Evolutionary conservation across 2,888 invertebrate genomes (phyloP), one percentile per base, ranked within the genome.

Genomic region (Octodonta nipae): DNA sequence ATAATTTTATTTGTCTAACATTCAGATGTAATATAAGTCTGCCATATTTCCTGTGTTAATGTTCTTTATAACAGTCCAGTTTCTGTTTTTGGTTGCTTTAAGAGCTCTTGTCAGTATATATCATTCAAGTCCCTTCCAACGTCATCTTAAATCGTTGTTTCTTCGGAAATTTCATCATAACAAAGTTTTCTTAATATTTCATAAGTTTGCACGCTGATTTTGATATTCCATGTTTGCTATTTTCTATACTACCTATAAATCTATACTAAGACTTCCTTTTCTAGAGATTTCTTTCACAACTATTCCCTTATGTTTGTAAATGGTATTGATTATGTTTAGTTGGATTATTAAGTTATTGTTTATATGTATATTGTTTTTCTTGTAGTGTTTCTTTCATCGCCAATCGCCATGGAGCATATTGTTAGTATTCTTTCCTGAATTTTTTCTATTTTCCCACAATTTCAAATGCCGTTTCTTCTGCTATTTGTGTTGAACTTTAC

Each of bases 161-260:
- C 20, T 20, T 20, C 20, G n/a, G 20, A 20, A n/a, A 7, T 20
- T 20, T 20, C 20, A n/a, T 20, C n/a, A 20, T 20, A 20, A 6
- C 20, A 20, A 20, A 20, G 20, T 20, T 20, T 6, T 20, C 20
- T 20, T 20, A 20, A 20, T 20, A n/a, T 20, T 20, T n/a, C 20
- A 20, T 20, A 7, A 20, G 6, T 20, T n/a, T 20, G n/a, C n/a
- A 20, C 20, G 6, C 20, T 20, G n/a, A 6, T 7, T 20, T 20
- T 20, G 6, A 20, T 20, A 6, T 20, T n/a, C 20, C 20, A 7
- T 20, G 20, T 20, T 7, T 20, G 20, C 6, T n/a, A 20, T 20
- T 20, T 20, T 20, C 20, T n/a, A 20, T 20, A 20, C n/a, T 20
- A 20, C 20, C n/a, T 20, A n/a, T 20, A 20, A 20, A 20, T 20